Conservation (phyloP, 2,888 invertebrate genomes). For the Cheilosia urbana region DNA sequence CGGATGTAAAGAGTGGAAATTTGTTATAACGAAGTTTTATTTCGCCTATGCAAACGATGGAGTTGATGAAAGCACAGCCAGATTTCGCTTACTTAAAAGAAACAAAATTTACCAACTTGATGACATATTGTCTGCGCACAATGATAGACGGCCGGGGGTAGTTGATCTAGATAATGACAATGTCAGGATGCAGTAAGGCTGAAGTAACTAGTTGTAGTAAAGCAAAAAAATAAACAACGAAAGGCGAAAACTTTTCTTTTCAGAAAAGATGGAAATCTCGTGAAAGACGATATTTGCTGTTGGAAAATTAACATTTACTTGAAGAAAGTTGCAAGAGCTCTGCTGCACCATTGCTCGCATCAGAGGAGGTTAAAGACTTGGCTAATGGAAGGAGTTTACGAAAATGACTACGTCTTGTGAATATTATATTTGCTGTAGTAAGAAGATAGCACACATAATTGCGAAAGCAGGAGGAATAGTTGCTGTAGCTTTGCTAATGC, state of each 20-base stretch:
- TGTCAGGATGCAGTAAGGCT: constrained; percentile 9
- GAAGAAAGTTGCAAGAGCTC: constrained; percentile 19
- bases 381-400: constrained; percentile 4
- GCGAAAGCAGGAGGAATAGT: no score
- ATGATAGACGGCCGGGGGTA: constrained; percentile 20
- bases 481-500: no score
- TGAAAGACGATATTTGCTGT: background rate
- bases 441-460: no score
- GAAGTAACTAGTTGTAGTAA: constrained; percentile 3
- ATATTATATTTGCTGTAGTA: background rate
- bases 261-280: background rate
- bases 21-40: constrained; percentile 60
- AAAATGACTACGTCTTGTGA: background rate
- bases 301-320: constrained; percentile 30
- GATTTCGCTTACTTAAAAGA: background rate
- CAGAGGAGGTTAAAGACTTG: constrained; percentile 26
- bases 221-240: background rate
- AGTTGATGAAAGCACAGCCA: constrained; percentile 56
- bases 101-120: constrained; percentile 46
- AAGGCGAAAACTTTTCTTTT: background rate
- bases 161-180: constrained; percentile 27
- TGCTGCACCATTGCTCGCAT: background rate
- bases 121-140: constrained; percentile 68
- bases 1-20: constrained; percentile 56
- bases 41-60: constrained; percentile 35